Conservation (phyloP, 2,888 invertebrate species). For the Patella depressa region DNA sequence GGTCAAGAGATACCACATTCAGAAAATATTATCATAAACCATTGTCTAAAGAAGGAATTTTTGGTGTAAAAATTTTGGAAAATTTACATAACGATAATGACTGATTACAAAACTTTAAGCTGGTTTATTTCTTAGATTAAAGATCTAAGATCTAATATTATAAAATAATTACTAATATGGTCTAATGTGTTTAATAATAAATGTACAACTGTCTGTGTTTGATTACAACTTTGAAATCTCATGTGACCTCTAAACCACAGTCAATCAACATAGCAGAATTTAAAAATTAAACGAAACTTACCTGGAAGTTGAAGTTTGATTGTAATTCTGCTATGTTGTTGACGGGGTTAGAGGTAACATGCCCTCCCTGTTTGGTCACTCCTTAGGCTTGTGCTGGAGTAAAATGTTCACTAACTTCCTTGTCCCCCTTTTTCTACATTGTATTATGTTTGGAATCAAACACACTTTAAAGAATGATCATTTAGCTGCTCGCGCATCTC, state of each 20-base stretch:
- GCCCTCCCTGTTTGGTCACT: not conserved
- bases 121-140: not conserved
- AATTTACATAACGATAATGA: not conserved
- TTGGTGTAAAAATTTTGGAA: not conserved
- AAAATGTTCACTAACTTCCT: no score
- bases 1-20: slow-evolving; percentile 1
- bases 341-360: not conserved
- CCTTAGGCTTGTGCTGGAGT: no score
- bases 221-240: slow-evolving; percentile 6
- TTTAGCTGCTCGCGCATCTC: not conserved
- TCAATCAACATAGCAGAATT: not conserved
- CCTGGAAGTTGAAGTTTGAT: no score
- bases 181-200: no score
- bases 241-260: not conserved
- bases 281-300: not conserved
- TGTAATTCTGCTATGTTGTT: not conserved
- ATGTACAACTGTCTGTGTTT: not conserved
- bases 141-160: no score
- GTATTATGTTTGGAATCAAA: not conserved
- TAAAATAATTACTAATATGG: no score
- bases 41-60: not conserved
- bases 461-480: not conserved
- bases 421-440: not conserved
- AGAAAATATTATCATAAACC: slow-evolving; percentile 14
- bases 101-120: not conserved